phyloP scores from a whole-genome alignment of 2,888 invertebrate genomes.

The Cinara cedri region DNA sequence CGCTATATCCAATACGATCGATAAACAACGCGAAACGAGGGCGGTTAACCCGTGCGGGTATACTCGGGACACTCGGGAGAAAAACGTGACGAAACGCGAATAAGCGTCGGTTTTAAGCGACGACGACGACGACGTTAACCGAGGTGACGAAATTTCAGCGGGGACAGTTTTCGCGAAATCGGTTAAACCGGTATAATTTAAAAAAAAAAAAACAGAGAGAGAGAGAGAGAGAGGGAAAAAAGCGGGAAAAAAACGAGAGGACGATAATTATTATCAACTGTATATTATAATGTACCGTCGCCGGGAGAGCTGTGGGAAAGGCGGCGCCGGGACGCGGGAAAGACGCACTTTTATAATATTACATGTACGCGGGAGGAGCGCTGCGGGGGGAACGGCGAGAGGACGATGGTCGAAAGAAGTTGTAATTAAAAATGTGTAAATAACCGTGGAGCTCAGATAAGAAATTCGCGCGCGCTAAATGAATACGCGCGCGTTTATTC shows the following conservation, averaged over 20 bases:
- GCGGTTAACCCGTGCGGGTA: too few species aligned
- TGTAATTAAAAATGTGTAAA: conserved; percentile 57
- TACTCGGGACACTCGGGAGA: too few species aligned
- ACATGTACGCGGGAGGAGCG: neutral
- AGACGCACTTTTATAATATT: neutral
- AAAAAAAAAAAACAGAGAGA: conserved; percentile 5
- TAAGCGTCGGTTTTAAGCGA: too few species aligned
- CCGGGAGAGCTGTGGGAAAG: neutral
- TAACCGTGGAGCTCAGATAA: conserved; percentile 53
- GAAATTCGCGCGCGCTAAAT: conserved; percentile 30
- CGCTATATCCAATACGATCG: too few species aligned
- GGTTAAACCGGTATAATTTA: conserved; percentile 28
- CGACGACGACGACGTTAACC: too few species aligned
- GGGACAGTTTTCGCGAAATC: neutral
- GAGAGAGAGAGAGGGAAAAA: neutral
- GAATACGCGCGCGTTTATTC: conserved; percentile 49
- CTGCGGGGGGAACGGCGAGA: neutral
- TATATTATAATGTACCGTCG: too few species aligned
- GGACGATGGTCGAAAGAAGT: conserved; percentile 52
- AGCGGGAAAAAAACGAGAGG: neutral
- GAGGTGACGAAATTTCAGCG: too few species aligned
- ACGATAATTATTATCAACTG: conserved; percentile 48
- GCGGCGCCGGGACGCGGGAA: neutral
- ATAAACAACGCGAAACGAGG: too few species aligned
- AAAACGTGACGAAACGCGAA: too few species aligned